Evolutionary conservation across 2,113 vertebrate species (phyloP).

Genomic region (Centropus bengalensis): DNA sequence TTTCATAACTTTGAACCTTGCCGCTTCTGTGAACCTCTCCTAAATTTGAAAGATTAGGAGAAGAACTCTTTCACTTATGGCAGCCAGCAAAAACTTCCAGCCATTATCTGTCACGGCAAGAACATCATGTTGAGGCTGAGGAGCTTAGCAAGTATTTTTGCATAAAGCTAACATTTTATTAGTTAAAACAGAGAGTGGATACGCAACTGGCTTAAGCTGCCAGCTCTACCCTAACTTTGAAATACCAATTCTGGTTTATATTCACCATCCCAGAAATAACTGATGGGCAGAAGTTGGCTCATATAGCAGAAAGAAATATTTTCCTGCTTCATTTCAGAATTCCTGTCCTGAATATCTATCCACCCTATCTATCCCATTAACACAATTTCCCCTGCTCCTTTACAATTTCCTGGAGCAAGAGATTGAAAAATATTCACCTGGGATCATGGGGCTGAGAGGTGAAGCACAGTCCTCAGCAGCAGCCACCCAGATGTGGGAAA

Average conservation of each 20-base stretch:
- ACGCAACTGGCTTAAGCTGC: background rate
- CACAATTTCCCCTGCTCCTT: background rate
- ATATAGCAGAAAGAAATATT: background rate
- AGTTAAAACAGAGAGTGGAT: background rate
- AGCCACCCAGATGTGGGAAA: background rate
- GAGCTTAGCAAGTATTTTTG: background rate
- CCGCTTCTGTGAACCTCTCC: background rate
- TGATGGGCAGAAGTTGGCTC: background rate
- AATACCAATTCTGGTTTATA: background rate
- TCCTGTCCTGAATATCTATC: background rate
- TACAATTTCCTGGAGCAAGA: background rate
- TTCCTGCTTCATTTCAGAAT: background rate
- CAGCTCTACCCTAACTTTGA: background rate
- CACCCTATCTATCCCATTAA: rapidly evolving
- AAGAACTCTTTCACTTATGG: background rate
- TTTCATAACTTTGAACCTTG: background rate
- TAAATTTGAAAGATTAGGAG: background rate
- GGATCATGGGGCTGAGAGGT: background rate
- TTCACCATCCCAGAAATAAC: background rate
- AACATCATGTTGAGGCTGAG: background rate
- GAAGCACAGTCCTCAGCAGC: background rate
- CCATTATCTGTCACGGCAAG: constrained; percentile 5
- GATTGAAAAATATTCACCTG: background rate
- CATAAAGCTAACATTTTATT: background rate
- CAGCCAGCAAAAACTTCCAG: constrained; percentile 3